Percentiles rank a stretch among this genome's conserved stretches.
phyloP scores from a whole-genome alignment of 2,113 vertebrate genomes.

The Periophthalmus modestus region DNA sequence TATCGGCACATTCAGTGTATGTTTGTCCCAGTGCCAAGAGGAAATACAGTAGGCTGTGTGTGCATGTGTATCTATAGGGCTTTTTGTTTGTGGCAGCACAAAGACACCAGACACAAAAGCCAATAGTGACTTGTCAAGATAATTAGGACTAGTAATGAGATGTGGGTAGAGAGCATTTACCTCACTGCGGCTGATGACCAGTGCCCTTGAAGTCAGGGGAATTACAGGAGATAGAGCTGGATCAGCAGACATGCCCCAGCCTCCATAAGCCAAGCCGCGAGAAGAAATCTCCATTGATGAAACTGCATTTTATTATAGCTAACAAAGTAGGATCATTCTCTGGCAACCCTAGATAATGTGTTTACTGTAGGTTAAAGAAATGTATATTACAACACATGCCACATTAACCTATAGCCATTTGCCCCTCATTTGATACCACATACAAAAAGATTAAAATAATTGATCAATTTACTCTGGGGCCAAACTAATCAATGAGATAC shows the following conservation, averaged over 20 bases:
- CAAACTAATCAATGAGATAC: slow-evolving; percentile 81
- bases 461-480: slow-evolving; percentile 79
- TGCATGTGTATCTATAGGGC: slow-evolving; percentile 19
- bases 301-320: slow-evolving; percentile 5
- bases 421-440: slow-evolving; percentile 54
- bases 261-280: background rate
- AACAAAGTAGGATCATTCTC: background rate
- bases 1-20: slow-evolving; percentile 58
- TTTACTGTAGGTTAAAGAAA: background rate
- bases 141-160: slow-evolving; percentile 73
- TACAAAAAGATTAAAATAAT: slow-evolving; percentile 77
- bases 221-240: slow-evolving; percentile 29
- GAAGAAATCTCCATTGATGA: background rate
- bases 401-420: slow-evolving; percentile 56
- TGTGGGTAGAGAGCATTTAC: slow-evolving; percentile 59
- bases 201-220: slow-evolving; percentile 63
- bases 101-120: slow-evolving; percentile 33
- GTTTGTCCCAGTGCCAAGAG: slow-evolving; percentile 59
- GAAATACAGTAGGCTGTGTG: slow-evolving; percentile 27
- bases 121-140: slow-evolving; percentile 62
- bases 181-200: slow-evolving; percentile 60
- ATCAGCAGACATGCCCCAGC: slow-evolving; percentile 31
- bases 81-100: slow-evolving; percentile 50
- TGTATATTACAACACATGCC: slow-evolving; percentile 3
- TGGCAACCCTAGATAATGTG: background rate